Conservation (phyloP, 1,140 invertebrate species). For the Lepidotrigona ventralis region DNA sequence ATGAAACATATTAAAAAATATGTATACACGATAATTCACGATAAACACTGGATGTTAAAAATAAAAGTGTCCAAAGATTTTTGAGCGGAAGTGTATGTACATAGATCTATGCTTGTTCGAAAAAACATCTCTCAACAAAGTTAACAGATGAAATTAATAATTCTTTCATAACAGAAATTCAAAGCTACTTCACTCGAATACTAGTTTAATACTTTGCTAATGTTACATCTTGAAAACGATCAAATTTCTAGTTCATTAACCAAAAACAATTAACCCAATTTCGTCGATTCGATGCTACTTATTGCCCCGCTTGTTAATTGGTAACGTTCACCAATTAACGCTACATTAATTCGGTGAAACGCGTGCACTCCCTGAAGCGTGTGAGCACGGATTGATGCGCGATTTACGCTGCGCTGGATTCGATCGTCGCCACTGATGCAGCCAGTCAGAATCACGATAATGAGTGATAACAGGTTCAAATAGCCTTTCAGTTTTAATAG, state of each 20-base stretch:
- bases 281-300: background rate
- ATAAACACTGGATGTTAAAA: too few species aligned
- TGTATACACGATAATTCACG: too few species aligned
- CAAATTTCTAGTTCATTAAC: slow-evolving; percentile 17
- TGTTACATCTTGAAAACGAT: background rate
- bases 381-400: background rate
- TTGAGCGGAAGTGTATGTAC: too few species aligned
- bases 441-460: slow-evolving; percentile 49
- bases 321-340: slow-evolving; percentile 35
- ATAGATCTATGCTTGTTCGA: too few species aligned
- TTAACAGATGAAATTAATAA: background rate
- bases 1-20: too few species aligned
- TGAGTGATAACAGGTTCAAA: slow-evolving; percentile 59
- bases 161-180: background rate
- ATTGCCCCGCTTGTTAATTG: slow-evolving; percentile 15
- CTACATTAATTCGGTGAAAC: slow-evolving; percentile 18
- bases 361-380: too few species aligned
- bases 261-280: slow-evolving; percentile 27
- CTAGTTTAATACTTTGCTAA: background rate
- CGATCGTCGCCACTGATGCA: slow-evolving; percentile 44
- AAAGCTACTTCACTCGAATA: background rate
- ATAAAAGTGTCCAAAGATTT: too few species aligned
- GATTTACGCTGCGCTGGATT: slow-evolving; percentile 25
- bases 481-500: slow-evolving; percentile 52
- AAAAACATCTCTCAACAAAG: too few species aligned